Percentiles rank a stretch among this genome's conserved stretches.
phyloP scores from a whole-genome alignment of 2,113 vertebrate species.

The Aptenodytes forsteri region DNA sequence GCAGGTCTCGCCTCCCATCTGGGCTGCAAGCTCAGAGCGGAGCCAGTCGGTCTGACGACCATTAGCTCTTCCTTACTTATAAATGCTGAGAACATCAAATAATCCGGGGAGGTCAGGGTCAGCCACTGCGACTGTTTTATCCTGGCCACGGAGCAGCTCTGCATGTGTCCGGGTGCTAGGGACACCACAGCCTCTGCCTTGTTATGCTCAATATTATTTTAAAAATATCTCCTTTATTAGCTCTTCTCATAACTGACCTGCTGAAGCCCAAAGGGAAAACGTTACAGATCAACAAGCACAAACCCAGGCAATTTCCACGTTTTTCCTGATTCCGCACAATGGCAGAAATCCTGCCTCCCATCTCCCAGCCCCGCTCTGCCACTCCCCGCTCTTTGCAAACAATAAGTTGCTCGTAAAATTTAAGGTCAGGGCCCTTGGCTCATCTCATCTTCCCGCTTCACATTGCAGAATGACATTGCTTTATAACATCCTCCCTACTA shows the following conservation, averaged over 20 bases:
- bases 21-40: conserved; percentile 73
- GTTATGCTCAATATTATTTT: not conserved
- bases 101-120: conserved; percentile 78
- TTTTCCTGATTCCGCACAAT: not conserved
- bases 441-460: not conserved
- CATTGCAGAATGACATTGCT: not conserved
- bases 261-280: not conserved
- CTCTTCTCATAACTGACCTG: not conserved
- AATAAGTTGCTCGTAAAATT: conserved; percentile 2
- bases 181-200: not conserved
- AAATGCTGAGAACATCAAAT: conserved; percentile 89
- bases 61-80: conserved; percentile 79
- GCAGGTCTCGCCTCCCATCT: conserved; percentile 84
- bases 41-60: conserved; percentile 88
- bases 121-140: conserved; percentile 44
- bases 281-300: not conserved
- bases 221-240: not conserved
- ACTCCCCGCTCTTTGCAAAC: not conserved
- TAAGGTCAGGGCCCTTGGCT: not conserved
- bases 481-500: not conserved
- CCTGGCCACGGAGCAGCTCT: not conserved
- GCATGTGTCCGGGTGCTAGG: not conserved
- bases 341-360: not conserved
- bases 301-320: not conserved
- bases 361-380: not conserved